A percentile compares a stretch with the other conserved stretches of the same genome.
phyloP scores from a whole-genome alignment of 2,888 invertebrate genomes.

The Ochropleura plecta region DNA sequence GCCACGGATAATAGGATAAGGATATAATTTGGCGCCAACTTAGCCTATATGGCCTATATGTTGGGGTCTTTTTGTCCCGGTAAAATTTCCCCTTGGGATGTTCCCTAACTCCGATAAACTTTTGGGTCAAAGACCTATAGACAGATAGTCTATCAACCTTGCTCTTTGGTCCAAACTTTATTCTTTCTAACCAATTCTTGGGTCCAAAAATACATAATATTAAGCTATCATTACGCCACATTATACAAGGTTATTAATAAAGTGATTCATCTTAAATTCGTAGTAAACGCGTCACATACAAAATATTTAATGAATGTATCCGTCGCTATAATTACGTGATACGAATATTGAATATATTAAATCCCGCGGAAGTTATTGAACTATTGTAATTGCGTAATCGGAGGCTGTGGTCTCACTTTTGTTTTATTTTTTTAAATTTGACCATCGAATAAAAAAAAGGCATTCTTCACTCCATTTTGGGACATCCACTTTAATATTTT shows the following conservation, averaged over 20 bases:
- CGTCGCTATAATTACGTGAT: conserved; percentile 47
- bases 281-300: conserved; percentile 50
- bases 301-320: conserved; percentile 55
- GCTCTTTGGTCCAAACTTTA: conserved; percentile 4
- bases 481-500: not conserved
- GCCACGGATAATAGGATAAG: too few relatives aligned
- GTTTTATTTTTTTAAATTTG: not conserved
- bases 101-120: not conserved
- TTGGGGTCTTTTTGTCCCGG: not conserved
- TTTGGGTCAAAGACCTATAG: not conserved
- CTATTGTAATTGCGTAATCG: conserved; percentile 59
- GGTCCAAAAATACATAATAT: not conserved
- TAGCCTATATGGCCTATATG: too few relatives aligned
- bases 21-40: not conserved
- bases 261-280: conserved; percentile 54
- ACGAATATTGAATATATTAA: conserved; percentile 58
- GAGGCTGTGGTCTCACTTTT: conserved; percentile 33
- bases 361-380: conserved; percentile 62
- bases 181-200: not conserved
- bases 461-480: not conserved
- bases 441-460: not conserved
- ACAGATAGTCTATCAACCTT: not conserved
- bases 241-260: conserved; percentile 43
- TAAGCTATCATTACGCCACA: conserved; percentile 52
- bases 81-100: not conserved